These are phyloP conservation scores for Megaceryle maxima DNA, from an alignment of 2,113 vertebrate genomes.

Conservation along the genomic window DNA sequence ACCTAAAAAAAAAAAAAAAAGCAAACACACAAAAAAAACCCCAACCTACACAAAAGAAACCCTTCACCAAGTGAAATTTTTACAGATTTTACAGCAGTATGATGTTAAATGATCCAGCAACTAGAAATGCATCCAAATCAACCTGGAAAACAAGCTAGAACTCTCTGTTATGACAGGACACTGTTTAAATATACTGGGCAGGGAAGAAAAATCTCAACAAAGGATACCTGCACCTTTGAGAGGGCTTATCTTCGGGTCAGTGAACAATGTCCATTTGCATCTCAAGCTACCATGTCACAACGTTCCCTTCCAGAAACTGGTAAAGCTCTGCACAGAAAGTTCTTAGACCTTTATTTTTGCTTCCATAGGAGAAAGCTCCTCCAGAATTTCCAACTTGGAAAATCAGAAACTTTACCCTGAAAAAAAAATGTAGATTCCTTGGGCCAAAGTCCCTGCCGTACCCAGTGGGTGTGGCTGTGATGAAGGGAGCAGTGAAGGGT, in stretches of 20 bases:
- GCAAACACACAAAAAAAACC: not conserved
- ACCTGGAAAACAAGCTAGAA: not conserved
- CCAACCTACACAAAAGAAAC: not conserved
- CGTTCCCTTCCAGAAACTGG: not conserved
- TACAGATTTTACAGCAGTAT: not conserved
- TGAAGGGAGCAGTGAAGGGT: not conserved
- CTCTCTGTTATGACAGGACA: not conserved
- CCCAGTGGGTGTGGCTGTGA: not conserved
- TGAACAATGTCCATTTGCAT: rapidly evolving
- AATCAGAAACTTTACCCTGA: not conserved
- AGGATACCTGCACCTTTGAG: not conserved
- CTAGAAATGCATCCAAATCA: not conserved
- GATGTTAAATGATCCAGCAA: not conserved
- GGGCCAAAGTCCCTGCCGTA: not conserved
- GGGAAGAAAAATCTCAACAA: not conserved
- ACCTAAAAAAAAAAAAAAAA: not conserved
- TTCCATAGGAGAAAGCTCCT: not conserved
- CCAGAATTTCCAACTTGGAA: not conserved
- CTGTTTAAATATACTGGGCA: not conserved
- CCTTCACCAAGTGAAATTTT: not conserved
- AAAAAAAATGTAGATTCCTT: not conserved
- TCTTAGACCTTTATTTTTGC: not conserved
- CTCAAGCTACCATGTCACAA: not conserved
- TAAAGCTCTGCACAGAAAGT: not conserved
- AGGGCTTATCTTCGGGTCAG: not conserved